Conservation (phyloP, 2,797 vertebrate genomes). For the Florisuga fusca region DNA sequence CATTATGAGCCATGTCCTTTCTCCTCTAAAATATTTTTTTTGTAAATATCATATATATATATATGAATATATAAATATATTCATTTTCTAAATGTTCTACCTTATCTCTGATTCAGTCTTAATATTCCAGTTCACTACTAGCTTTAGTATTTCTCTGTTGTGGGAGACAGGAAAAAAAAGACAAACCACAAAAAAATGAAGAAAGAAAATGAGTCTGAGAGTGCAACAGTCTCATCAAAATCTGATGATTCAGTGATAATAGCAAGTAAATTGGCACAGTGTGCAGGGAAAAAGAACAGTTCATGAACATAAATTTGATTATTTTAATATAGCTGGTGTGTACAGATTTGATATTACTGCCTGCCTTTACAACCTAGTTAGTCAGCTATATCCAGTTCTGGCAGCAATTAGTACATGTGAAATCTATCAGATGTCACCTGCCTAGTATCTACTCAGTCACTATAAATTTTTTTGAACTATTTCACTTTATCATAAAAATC, state of each 20-base stretch:
- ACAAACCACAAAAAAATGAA: neutral
- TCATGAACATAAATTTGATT: neutral
- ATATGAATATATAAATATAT: too few species aligned
- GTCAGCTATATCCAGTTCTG: neutral
- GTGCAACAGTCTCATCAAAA: neutral
- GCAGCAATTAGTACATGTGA: neutral
- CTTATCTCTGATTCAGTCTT: neutral
- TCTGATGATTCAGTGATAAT: neutral
- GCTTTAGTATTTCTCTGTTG: neutral
- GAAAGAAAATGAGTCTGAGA: neutral
- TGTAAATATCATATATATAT: neutral
- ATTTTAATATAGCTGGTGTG: neutral
- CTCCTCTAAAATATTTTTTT: neutral
- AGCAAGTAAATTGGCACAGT: neutral
- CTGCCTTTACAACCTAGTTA: neutral
- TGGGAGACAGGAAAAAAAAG: neutral
- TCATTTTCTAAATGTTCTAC: neutral
- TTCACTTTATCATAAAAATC: neutral
- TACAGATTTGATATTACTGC: neutral
- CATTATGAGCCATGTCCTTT: neutral
- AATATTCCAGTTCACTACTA: neutral
- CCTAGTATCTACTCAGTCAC: neutral
- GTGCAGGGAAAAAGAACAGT: neutral
- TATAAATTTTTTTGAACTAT: neutral
- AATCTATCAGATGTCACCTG: neutral